phyloP scores from a whole-genome alignment of 2,888 invertebrate species.

The Electrophaes corylata region DNA sequence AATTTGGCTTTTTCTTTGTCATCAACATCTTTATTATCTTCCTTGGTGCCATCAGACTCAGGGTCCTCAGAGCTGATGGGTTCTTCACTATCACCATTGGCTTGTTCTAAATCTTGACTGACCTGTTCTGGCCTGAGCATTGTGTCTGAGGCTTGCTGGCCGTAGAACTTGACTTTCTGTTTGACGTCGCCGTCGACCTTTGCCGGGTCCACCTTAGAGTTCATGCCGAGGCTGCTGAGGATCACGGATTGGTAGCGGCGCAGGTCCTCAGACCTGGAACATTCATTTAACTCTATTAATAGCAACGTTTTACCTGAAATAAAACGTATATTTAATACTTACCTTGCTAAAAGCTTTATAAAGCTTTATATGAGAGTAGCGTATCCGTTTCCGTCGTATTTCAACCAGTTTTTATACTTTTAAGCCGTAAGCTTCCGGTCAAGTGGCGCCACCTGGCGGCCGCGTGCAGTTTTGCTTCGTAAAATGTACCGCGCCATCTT shows the following conservation, averaged over 20 bases:
- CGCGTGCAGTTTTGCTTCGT: no score
- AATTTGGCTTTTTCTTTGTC: slow-evolving; percentile 89
- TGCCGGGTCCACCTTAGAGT: slow-evolving; percentile 89
- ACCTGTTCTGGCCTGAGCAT: slow-evolving; percentile 92
- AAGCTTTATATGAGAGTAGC: no score
- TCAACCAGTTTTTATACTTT: no score
- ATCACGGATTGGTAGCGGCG: slow-evolving; percentile 93
- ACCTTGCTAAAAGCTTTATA: no score
- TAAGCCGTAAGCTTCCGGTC: no score
- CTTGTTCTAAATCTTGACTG: slow-evolving; percentile 33
- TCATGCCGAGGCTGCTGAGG: slow-evolving; percentile 89
- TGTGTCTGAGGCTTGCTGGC: slow-evolving; percentile 90
- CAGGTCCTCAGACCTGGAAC: slow-evolving; percentile 86
- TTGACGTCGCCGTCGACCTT: slow-evolving; percentile 90
- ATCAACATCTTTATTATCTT: slow-evolving; percentile 68
- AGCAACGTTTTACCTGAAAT: no score
- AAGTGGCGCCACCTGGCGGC: no score
- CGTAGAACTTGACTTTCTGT: slow-evolving; percentile 92
- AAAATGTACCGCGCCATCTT: no score
- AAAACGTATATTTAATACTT: no score
- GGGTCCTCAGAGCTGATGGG: slow-evolving; percentile 2
- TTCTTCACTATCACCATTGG: slow-evolving; percentile 16
- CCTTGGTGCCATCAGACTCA: slow-evolving; percentile 7
- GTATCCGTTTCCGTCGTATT: no score
- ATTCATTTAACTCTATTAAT: background rate